A percentile compares a stretch with the other conserved stretches of the same genome.
Evolutionary conservation across 2,113 vertebrate genomes (phyloP).

Genomic region (Bubo blakistoni): DNA sequence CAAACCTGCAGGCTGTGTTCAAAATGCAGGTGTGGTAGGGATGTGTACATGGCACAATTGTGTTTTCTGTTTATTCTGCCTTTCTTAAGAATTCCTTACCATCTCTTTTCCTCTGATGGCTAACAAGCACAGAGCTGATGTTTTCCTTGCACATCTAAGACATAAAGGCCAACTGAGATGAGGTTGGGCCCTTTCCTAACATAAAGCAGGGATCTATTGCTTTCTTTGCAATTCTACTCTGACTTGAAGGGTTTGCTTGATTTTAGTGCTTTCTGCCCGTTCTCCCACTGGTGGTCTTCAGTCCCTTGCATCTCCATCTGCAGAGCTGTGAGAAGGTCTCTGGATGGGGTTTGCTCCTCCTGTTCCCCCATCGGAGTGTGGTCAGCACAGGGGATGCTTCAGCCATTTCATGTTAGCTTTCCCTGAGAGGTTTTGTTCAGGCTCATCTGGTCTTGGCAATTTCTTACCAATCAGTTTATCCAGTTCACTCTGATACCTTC

Average conservation of each 20-base stretch:
- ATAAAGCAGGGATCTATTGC: not conserved
- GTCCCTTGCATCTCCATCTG: not conserved
- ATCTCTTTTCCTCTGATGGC: not conserved
- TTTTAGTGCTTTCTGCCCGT: not conserved
- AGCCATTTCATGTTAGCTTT: not conserved
- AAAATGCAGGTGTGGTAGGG: not conserved
- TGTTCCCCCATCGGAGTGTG: fast-evolving
- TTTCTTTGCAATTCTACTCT: not conserved
- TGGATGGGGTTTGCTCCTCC: not conserved
- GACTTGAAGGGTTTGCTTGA: not conserved
- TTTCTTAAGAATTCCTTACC: not conserved
- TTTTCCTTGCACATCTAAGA: not conserved
- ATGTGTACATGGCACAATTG: not conserved
- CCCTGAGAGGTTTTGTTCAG: not conserved
- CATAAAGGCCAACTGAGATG: not conserved
- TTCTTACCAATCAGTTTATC: not conserved
- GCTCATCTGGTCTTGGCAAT: not conserved
- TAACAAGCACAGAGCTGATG: not conserved
- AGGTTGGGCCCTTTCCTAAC: not conserved
- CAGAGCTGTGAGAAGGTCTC: not conserved
- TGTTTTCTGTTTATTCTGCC: not conserved
- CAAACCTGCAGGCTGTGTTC: not conserved
- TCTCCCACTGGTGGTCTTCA: not conserved
- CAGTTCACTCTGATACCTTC: not conserved
- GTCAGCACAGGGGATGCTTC: not conserved